Evolutionary conservation across 2,113 vertebrate species (phyloP).

Genomic region (Prietella phreatophila): DNA sequence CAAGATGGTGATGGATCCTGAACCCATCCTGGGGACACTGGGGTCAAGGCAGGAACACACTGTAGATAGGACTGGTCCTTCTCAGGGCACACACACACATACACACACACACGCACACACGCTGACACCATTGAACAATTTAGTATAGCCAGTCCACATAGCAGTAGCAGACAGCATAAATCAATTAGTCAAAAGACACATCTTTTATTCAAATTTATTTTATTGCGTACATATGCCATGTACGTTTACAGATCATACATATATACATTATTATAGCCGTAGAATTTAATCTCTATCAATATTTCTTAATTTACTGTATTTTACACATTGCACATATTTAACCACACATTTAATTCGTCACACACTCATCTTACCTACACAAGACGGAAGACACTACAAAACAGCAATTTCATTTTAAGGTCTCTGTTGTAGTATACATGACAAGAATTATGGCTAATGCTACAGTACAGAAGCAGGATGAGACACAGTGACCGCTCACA

Average conservation of each 20-base stretch:
- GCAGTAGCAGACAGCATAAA: conserved; percentile 64
- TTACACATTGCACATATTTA: conserved; percentile 55
- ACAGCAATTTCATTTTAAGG: conserved; percentile 32
- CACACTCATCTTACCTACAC: conserved; percentile 48
- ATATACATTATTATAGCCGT: conserved; percentile 50
- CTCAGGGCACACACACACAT: neutral
- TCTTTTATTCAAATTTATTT: conserved; percentile 62
- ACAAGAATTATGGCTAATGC: conserved; percentile 41
- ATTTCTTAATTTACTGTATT: conserved; percentile 45
- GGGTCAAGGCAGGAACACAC: neutral
- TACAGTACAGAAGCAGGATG: conserved; percentile 51
- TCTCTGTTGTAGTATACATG: conserved; percentile 32
- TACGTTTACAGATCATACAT: conserved; percentile 56
- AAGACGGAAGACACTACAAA: conserved; percentile 57
- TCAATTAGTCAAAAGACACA: conserved; percentile 59
- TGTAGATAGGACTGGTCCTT: neutral
- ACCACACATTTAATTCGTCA: conserved; percentile 53
- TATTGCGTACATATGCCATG: conserved; percentile 63
- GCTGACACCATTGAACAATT: too few species aligned
- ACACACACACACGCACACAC: neutral
- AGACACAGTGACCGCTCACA: conserved; percentile 48
- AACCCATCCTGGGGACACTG: neutral
- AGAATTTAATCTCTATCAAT: conserved; percentile 51
- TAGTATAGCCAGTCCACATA: neutral
- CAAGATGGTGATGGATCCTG: neutral